Evolutionary conservation across 2,797 vertebrate species (phyloP).

Genomic region (Pseudochromis fuscus): DNA sequence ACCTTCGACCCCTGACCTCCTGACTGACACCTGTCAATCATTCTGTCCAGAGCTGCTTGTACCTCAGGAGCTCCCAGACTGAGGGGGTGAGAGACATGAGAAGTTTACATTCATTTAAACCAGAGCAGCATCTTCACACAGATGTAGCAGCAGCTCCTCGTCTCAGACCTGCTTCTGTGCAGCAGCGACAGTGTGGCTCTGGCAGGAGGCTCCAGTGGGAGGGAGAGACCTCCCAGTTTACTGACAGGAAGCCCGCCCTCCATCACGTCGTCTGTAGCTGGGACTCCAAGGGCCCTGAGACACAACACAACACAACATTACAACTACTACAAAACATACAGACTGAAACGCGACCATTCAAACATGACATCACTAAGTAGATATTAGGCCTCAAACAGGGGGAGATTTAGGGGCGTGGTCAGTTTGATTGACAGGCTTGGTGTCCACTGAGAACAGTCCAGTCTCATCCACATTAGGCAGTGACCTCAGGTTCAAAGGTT

Average conservation of each 20-base stretch:
- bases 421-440: too few species aligned
- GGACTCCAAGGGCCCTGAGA: slow-evolving; percentile 86
- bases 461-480: too few species aligned
- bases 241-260: slow-evolving; percentile 87
- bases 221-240: slow-evolving; percentile 86
- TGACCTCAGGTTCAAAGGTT: too few species aligned
- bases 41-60: slow-evolving; percentile 55
- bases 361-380: too few species aligned
- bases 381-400: too few species aligned
- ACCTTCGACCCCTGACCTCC: slow-evolving; percentile 34
- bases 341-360: too few species aligned
- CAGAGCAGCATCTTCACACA: neutral
- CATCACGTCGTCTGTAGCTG: slow-evolving; percentile 90
- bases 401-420: too few species aligned
- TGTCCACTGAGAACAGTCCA: too few species aligned
- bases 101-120: neutral
- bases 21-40: slow-evolving; percentile 78
- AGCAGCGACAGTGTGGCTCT: slow-evolving; percentile 83
- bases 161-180: slow-evolving; percentile 79
- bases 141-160: neutral
- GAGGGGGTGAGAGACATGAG: neutral
- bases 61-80: slow-evolving; percentile 69
- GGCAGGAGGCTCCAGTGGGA: slow-evolving; percentile 87
- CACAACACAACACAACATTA: neutral
- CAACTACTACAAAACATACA: neutral